Evolutionary conservation across 2,113 vertebrate genomes (phyloP), one percentile per base, ranked within the genome.

Genomic region (Pipa parva): DNA sequence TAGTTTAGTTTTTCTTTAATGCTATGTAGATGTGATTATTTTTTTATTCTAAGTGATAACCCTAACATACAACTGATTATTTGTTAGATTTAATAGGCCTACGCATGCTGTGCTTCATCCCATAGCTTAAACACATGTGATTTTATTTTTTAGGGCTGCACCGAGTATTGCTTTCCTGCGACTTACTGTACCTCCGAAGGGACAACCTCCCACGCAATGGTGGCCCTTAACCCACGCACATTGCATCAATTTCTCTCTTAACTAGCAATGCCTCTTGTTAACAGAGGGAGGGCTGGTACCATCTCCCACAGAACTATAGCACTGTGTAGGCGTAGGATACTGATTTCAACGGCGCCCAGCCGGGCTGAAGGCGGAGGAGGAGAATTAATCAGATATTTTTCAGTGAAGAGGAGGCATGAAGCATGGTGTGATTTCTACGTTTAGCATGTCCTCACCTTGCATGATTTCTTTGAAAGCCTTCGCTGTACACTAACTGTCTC

Each of bases 281-380:
- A 36, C 65, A 39, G 29, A 28, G 11, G 58, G 13, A 70, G 63
- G 17, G 46, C 31, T 70, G 66, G 66, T 31, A 61, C 51, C 58
- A 20, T 29, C 58, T 70, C 66, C 65, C 66, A 60, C 66, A 49
- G 58, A 67, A 42, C 66, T 18, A 31, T 70, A 58, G 56, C 57
- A 70, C 48, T 70, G 66, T 26, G 66, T 70, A 25, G 66, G 66
- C 11, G 20, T 49, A 70, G 20, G 57, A 70, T 57, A 58, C 48
- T 58, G 61, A 36, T 24, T 13, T 31, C 33, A 29, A 54, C 58
- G 58, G 58, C 58, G 54, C 48, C 57, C 66, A 70, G 49, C 57
- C 58, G 46, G 48, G 66, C 48, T 61, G 66, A 28, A 70, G 50
- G 57, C 48, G 36, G 66, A 70, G 66, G 58, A 42, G 49, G 66